Evolutionary conservation across 2,113 vertebrate species (phyloP), one percentile per base, ranked within the genome.

Genomic region (Sinocyclocheilus maitianheensis): DNA sequence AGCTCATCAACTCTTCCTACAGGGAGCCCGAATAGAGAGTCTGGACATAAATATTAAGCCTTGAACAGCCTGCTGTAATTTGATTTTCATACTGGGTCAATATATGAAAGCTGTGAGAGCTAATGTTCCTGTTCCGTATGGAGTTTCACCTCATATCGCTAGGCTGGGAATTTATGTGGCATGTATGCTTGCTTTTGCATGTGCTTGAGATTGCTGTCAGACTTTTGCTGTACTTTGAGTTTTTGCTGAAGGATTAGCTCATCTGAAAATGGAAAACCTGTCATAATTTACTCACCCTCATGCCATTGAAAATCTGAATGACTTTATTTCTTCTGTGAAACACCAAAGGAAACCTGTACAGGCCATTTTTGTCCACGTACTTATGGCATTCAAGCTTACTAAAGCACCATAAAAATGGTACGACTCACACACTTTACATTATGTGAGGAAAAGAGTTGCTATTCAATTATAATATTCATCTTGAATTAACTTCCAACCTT

Each of bases 61-160:
- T 63, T 53, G 83, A 40, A 85, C 83, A 84, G 85, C 46, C 81
- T 46, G 71, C 46, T 67, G 81, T 84, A 89, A 89, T 89, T 83
- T 87, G 53, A 83, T 89, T 89, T 87, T 76, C 83, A 87, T 87
- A 85, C 86, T 89, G 77, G 84, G 78, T 80, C 34, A 18, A 76
- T 77, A 84, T 34, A 67, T 82, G 74, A 65, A 60, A 13, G 60
- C 77, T 69, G 65, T 40, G 30, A 62, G 84, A 85, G 74, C 83
- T 85, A 84, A 87, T 85, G 83, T 53, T 77, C 76, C 74, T 85
- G 71, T 80, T 85, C 74, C 48, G 63, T 37, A 60, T 72, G 81
- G 85, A 81, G 79, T 60, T 85, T 83, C 79, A 74, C 51, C 65
- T 83, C 81, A 55, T n/a, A 72, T 72, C 46, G 10, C 65, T 82